Conservation (phyloP, 2,888 invertebrate species). For the Monoplex corrugatus region DNA sequence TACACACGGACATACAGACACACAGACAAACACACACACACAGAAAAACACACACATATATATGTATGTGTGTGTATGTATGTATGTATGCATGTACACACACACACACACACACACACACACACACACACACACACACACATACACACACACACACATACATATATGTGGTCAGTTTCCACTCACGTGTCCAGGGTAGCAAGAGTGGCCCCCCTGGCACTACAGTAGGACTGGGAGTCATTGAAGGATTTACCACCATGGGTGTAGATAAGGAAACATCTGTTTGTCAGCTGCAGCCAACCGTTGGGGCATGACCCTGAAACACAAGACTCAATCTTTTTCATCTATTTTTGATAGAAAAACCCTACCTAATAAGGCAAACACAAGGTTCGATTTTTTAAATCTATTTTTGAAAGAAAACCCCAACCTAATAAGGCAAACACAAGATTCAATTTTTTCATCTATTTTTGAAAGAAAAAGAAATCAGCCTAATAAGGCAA, state of each 20-base stretch:
- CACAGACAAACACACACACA: background rate
- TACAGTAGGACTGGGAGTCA: conserved; percentile 60
- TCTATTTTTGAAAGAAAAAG: no score
- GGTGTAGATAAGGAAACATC: conserved; percentile 24
- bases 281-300: conserved; percentile 34
- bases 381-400: no score
- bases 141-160: background rate
- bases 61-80: no score
- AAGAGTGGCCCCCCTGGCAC: conserved; percentile 58
- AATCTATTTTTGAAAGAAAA: background rate
- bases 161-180: background rate
- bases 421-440: no score
- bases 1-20: background rate
- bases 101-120: no score
- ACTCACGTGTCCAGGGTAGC: conserved; percentile 60
- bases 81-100: background rate
- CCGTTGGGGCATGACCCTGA: conserved; percentile 23
- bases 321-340: background rate
- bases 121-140: background rate
- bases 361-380: no score
- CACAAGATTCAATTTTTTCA: no score
- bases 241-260: conserved; percentile 56
- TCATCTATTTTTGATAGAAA: no score
- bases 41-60: background rate
- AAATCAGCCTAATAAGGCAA: no score